Base-by-base conservation (phyloP, 1,140 invertebrate genomes). In the Caenorhabditis latens region DNA sequence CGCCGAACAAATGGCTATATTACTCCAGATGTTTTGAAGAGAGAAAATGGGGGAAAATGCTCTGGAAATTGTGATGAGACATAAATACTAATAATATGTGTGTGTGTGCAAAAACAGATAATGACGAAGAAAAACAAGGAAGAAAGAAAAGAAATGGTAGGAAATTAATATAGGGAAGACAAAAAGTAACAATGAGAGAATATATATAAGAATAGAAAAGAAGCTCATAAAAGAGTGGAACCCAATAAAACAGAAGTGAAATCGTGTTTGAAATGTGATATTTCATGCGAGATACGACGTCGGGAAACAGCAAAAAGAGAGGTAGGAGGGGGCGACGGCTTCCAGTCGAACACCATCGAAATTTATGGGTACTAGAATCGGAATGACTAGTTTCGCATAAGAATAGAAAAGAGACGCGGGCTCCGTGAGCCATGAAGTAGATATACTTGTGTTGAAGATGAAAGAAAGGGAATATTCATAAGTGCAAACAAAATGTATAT, bases 321-420 rank as follows among this genome's bases (percentile, higher is more conserved):
- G 40, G 21, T 32, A 32, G 32, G 32, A 32, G 32, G 32, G 32
- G 32, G 32, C 32, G 61, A 63, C 21, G n/a, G 61, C 61, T 63
- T 63, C 61, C 21, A 46, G 46, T 50, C 40, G 71, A 79, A 79
- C 71, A 79, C 71, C 65, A 79, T 79, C 71, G 71, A 79, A 79
- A 79, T 79, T 79, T 79, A 79, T 79, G 71, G 71, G 46, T 79
- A 79, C 71, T 79, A 21, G 71, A 79, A 79, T 79, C 71, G 43
- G 71, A 79, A 50, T 79, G 71, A 79, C 40, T 48, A 79, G 71
- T 79, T 0, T 21, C n/a, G 53, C 53, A 43, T 11, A 46, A 42
- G 24, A 46, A 50, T 13, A 43, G 46, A 71, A 43, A 8, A 65
- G 32, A 65, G 24, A 71, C 16, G 67, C 16, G 16, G 24, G 65